Base-by-base conservation (phyloP, 2,888 invertebrate genomes). In the Eupithecia abbreviata region DNA sequence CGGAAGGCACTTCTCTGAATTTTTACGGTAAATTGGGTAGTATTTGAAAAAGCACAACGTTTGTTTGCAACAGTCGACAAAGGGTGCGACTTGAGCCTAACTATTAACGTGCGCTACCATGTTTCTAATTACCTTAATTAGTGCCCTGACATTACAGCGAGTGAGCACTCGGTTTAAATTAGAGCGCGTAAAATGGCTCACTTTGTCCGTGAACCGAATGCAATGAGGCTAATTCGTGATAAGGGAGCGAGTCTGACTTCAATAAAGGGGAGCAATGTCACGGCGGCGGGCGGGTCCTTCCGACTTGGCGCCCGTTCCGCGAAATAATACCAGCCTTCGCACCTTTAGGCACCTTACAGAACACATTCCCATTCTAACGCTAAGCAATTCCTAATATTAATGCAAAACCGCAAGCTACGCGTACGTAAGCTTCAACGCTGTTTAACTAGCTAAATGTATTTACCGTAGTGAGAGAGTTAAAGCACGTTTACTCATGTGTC, bases 51-150 rank as follows among this genome's bases (percentile, higher is more conserved):
- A 45, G 10, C 6, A 4, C 30, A 45, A 72, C 55, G 70, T 67
- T 75, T 73, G 68, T 71, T 43, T 47, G 62, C 55, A 55, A 68
- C 41, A 69, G 49, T 30, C 72, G 73, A 71, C 76, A 72, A 81
- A 83, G 79, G 73, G 77, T 77, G 83, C 83, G 84, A 76, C 80
- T 78, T 65, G 79, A 75, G 83, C 82, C 84, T 76, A 82, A 85
- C 85, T 88, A 87, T 89, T 88, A 85, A 81, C 85, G 84, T 84
- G 82, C 85, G 85, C 87, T 91, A 90, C 90, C 88, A 90, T 90
- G 89, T 90, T 90, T 90, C 88, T 91, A 91, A 93, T 93, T 93
- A 90, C 88, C 88, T 90, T 92, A 93, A 93, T 93, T 92, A 92
- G 91, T 89, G 89, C 88, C 89, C 90, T 89, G 86, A 85, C 88